phyloP scores from a whole-genome alignment of 2,888 invertebrate species.

The Ormyrus nitidulus region DNA sequence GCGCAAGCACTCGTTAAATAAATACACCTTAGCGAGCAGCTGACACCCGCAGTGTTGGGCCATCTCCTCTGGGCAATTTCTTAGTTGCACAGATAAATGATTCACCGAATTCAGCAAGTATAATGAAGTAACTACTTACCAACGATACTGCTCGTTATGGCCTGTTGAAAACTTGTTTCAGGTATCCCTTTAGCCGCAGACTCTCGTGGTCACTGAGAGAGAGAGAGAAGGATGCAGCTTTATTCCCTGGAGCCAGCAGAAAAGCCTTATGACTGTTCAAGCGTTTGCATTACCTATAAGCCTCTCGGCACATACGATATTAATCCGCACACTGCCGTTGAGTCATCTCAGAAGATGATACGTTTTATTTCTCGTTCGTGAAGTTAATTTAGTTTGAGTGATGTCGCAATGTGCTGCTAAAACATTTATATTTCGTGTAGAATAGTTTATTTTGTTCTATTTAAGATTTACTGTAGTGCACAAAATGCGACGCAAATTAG shows the following conservation, averaged over 20 bases:
- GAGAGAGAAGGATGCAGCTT: neutral
- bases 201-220: neutral
- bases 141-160: neutral
- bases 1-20: no score
- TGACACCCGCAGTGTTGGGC: no score
- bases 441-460: no score
- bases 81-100: constrained; percentile 19
- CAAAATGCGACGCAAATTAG: no score
- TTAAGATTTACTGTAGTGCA: no score
- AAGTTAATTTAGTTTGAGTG: no score
- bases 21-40: no score
- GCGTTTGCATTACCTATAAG: neutral
- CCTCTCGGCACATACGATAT: neutral
- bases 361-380: no score
- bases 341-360: no score
- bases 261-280: constrained; percentile 29
- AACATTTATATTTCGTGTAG: no score
- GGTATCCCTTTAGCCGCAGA: neutral
- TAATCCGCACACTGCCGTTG: neutral
- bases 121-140: constrained; percentile 11
- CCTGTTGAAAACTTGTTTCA: constrained; percentile 31
- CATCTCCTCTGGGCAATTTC: no score
- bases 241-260: constrained; percentile 41
- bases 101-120: neutral
- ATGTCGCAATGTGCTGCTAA: no score